Conservation (phyloP, 2,113 vertebrate genomes). For the Rhinoptilus africanus region DNA sequence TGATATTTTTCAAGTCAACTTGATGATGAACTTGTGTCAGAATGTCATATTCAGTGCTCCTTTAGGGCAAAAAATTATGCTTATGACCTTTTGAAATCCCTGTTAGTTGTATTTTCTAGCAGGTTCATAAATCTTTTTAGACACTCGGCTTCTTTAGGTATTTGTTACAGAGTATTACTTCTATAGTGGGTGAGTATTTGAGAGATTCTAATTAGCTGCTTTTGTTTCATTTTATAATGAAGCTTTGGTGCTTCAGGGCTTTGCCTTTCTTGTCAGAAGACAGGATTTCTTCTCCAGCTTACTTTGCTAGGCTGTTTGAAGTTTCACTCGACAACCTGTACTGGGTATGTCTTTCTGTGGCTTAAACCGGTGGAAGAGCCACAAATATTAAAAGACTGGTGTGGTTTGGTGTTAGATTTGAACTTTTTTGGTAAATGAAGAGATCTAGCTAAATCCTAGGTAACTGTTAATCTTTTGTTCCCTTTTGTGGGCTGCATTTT, state of each 20-base stretch:
- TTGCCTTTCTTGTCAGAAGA: neutral
- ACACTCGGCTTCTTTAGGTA: neutral
- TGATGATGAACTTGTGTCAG: neutral
- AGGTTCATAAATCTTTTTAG: neutral
- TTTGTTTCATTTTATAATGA: neutral
- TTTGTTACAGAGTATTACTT: neutral
- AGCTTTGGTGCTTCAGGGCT: neutral
- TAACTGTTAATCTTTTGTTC: neutral
- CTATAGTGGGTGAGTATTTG: rapidly evolving
- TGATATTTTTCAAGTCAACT: neutral
- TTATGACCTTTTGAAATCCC: neutral
- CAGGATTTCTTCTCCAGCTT: neutral
- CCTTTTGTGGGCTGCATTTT: neutral
- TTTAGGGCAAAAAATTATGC: neutral
- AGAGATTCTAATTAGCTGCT: neutral
- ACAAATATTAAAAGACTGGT: neutral
- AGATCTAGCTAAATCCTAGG: neutral
- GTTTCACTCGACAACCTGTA: neutral
- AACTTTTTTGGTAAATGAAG: neutral
- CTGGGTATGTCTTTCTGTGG: neutral
- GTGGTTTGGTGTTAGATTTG: neutral
- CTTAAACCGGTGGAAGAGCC: neutral
- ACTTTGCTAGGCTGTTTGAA: neutral
- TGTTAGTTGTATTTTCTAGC: neutral
- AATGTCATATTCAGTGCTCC: rapidly evolving